Percentiles rank a stretch among this genome's conserved stretches.
These are phyloP conservation scores for Wiebesia pumilae DNA, from an alignment of 1,140 invertebrate genomes.

Conservation along the genomic window DNA sequence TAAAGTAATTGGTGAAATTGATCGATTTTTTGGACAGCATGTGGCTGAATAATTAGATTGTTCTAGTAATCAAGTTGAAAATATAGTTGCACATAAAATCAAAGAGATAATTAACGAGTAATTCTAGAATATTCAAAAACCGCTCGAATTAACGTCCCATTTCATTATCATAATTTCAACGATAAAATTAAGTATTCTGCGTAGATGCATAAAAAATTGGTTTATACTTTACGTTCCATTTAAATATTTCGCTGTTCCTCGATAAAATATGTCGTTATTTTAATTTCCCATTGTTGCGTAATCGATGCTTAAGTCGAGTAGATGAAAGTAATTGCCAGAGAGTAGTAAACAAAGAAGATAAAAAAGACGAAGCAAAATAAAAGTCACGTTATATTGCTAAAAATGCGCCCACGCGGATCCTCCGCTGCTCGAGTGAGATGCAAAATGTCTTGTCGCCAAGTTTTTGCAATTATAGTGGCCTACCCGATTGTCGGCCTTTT, in stretches of 20 bases:
- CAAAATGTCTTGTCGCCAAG: not conserved
- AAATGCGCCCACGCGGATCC: not conserved
- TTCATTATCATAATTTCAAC: not conserved
- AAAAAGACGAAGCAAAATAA: not conserved
- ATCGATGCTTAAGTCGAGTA: not conserved
- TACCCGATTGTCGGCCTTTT: not conserved
- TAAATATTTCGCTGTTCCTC: not conserved
- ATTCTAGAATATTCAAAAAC: too few species aligned
- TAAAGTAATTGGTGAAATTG: not conserved
- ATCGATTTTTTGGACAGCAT: not conserved
- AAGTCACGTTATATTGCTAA: not conserved
- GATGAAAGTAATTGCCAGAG: not conserved
- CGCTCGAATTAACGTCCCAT: not conserved
- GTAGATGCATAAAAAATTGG: not conserved
- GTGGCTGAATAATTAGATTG: not conserved
- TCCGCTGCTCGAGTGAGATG: not conserved
- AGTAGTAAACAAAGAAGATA: not conserved
- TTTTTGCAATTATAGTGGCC: not conserved
- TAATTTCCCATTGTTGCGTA: not conserved
- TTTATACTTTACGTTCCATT: too few species aligned
- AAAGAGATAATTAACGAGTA: too few species aligned
- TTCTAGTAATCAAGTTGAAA: not conserved
- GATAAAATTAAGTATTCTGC: not conserved
- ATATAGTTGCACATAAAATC: too few species aligned
- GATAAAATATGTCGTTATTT: not conserved